Evolutionary conservation across 2,888 invertebrate species (phyloP), one percentile per base, ranked within the genome.

Genomic region (Petrolisthes cinctipes): DNA sequence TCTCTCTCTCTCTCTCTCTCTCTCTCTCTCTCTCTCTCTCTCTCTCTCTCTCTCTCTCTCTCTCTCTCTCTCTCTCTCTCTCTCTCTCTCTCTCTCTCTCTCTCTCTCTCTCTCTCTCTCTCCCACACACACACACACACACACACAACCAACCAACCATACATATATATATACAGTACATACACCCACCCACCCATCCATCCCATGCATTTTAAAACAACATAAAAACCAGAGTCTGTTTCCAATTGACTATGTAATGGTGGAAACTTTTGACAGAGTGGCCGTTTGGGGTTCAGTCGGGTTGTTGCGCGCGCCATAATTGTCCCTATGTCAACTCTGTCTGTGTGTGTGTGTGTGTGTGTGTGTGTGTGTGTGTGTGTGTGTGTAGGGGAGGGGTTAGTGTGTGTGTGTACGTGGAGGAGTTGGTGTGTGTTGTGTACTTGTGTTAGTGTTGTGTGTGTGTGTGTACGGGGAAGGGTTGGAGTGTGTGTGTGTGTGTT

Each of bases 401-500:
- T 37, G 37, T 37, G 37, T n/a, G n/a, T n/a, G n/a, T n/a, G n/a
- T n/a, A n/a, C 37, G 37, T 37, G 37, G 37, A 37, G 7, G 11
- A 5, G 11, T 79, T 14, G 3, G 23, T 75, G 4, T 75, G 20
- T 75, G 4, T 75, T 23, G 17, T 82, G 66, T 82, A 20, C 3
- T 37, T 20, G 4, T 23, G 61, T 66, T 61, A 20, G 61, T 82
- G 9, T 82, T 82, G 20, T 82, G 68, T 82, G 11, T 51, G 71
- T 82, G 20, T 66, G 66, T 82, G 9, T 66, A 6, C 23, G 9
- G 51, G 20, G 6, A 37, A 79, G 17, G 11, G 53, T 9, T 11
- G 23, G 51, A 79, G 66, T 81, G 20, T 81, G 61, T 81, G 51
- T 81, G 5, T 81, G 68, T 82, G n/a, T 68, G 51, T 82, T 81